Evolutionary conservation across 1,140 invertebrate species (phyloP), one percentile per base, ranked within the genome.

Genomic region (Tetranychus cinnabarinus): DNA sequence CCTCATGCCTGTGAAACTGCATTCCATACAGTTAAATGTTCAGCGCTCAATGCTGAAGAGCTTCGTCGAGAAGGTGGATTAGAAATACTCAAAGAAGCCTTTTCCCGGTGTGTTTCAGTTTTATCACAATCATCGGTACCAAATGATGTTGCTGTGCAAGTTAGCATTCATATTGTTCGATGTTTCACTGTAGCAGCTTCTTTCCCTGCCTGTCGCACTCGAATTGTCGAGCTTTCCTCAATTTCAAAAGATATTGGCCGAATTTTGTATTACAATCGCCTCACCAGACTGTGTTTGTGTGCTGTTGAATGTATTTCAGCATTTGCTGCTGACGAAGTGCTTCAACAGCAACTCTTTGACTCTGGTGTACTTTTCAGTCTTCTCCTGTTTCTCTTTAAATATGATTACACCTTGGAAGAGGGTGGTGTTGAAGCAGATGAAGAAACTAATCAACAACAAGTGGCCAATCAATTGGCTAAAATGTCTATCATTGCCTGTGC

Each of bases 341-440:
- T 97, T 34, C 92, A 97, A 72, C 83, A 85, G 69, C 82, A 85
- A 70, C 73, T 98, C 34, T 80, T 93, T n/a, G 81, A 93, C 69
- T 82, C 87, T 6, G 93, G 92, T 10, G 85, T 86, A 1, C 69
- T 98, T 0, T 97, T 89, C 85, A 88, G 93, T 69, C 72, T 99
- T 36, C 71, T 98, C 57, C 77, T 85, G 0, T 87, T 87, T 67
- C 81, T 91, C 69, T 95, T 98, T 72, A 82, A 84, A 54, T 99
- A 97, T 71, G 96, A 99, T 75, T 98, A 86, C 71, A 99, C 96
- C 0, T 75, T 98, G 61, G 88, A 96, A 61, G 95, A 98, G 75
- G 88, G 91, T 60, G 93, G 92, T 1, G 85, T 97, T 15, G 83
- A 90, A 70, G 77, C 82, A 62, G 81, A 78, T 65, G 82, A 86